A percentile compares a stretch with the other conserved stretches of the same genome.
These are phyloP conservation scores for Decapterus maruadsi DNA, from an alignment of 2,797 vertebrate genomes.

Conservation along the genomic window DNA sequence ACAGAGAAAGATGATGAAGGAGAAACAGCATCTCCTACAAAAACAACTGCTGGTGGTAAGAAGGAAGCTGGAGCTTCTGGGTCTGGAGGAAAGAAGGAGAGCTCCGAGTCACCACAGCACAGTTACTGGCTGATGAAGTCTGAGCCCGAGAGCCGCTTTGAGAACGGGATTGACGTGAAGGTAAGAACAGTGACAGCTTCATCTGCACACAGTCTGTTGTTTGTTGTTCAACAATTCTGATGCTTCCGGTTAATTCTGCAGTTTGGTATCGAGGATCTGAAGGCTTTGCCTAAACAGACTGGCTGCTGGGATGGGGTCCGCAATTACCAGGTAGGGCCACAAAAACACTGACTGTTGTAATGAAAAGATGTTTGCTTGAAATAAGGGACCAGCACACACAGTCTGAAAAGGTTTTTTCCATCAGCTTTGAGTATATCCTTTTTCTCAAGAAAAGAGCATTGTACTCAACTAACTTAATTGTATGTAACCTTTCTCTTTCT, in stretches of 20 bases:
- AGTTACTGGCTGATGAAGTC: conserved; percentile 97
- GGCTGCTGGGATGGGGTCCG: conserved; percentile 96
- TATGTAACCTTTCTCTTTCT: background rate
- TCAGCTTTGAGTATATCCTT: background rate
- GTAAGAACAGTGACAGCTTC: conserved; percentile 73
- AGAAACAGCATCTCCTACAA: conserved; percentile 24
- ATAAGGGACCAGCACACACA: background rate
- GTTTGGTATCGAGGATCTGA: conserved; percentile 97
- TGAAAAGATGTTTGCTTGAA: conserved; percentile 19
- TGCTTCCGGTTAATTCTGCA: conserved; percentile 65
- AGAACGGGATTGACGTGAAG: conserved; percentile 95
- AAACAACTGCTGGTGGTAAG: conserved; percentile 44
- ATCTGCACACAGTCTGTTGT: background rate
- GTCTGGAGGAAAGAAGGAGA: conserved; percentile 47
- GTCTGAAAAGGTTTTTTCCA: background rate
- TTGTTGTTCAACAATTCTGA: conserved; percentile 8
- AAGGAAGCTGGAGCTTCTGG: conserved; percentile 65
- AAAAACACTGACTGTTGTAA: background rate
- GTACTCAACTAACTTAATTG: too few species aligned
- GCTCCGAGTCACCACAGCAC: conserved; percentile 46
- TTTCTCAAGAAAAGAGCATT: background rate
- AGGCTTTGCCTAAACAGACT: conserved; percentile 91
- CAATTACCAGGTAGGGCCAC: conserved; percentile 93
- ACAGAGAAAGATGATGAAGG: conserved; percentile 47
- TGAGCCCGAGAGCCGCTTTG: conserved; percentile 94